Evolutionary conservation across 1,140 invertebrate species (phyloP), one percentile per base, ranked within the genome.

Genomic region (Hyphantria cunea): DNA sequence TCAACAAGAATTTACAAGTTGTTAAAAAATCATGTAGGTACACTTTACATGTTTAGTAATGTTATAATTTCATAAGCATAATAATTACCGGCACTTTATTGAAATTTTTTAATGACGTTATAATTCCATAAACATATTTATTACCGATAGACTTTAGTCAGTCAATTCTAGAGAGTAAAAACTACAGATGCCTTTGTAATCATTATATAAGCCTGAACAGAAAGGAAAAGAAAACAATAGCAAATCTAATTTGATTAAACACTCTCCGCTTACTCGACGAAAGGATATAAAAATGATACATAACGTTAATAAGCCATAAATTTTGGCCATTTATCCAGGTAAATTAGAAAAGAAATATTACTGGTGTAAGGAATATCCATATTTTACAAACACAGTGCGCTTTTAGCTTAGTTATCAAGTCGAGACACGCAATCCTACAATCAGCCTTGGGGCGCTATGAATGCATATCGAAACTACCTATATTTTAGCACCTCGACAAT

Each of bases 341-440:
- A 56, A 56, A 56, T 56, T 56, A 56, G 11, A 31, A 17, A 49
- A 49, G 34, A 48, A 49, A 58, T 49, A 49, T 49, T 39, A 32
- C 33, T 48, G 25, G 32, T 14, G 34, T 25, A 31, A 14, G 55
- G 55, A 49, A 58, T 76, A 70, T 84, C 82, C 77, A 77, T 64
- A 73, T 68, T 74, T 70, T 55, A 66, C 47, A 41, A 52, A 42
- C 52, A 34, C 58, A 70, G 68, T 79, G 74, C 76, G 72, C 71
- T 79, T 82, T 81, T 72, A 76, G 70, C 74, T 79, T 72, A 68
- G 77, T 82, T 80, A 85, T 86, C 82, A 82, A 80, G 71, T 76
- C 75, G 65, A 49, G 54, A 72, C 84, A 86, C 82, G 84, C 84
- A 77, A 86, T 80, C 64, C 79, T 45, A 82, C 81, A 80, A 86